Base-by-base conservation (phyloP, 2,888 invertebrate species). In the Cerceris rybyensis region DNA sequence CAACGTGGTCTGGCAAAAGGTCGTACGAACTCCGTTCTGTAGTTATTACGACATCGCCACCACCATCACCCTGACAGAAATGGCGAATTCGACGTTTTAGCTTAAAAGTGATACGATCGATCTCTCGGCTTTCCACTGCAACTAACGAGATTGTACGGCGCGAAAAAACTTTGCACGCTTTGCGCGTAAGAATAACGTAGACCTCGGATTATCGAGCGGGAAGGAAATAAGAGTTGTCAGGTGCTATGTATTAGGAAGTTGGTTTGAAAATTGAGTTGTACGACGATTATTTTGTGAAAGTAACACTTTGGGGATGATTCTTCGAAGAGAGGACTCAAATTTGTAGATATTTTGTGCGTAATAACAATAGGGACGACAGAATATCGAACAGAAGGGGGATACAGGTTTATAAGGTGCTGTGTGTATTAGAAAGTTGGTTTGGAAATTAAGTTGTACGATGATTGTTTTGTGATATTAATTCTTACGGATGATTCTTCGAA, bases 1-100 rank as follows among this genome's bases (percentile, higher is more conserved):
- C 61, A 42, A 54, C 46, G 11, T 13, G 69, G 60, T 50, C 61
- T 55, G 69, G 61, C 55, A 42, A 69, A 69, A 69, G 69, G 69
- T 61, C 69, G 69, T 28, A 52, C 69, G 54, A 69, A 46, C 69
- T 14, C 28, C 54, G 28, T 54, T 13, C 9, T 13, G 28, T 28
- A 28, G 28, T 28, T 28, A 52, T 68, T 68, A 58, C 68, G 68
- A 68, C 61, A 69, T 17, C 11, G 17, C 28, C 55, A 28, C 28
- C 55, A 69, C 28, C 50, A 46, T 1, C 8, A 46, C 8, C 9
- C 57, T 59, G 69, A 46, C 41, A 61, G 59, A 69, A 69, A 59
- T 69, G 61, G 43, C 52, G 60, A 60, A 52, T 69, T 49, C 61
- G 52, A 46, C 49, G 39, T 66, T 58, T 41, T 55, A 16, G 17